Percentiles rank a stretch among this genome's conserved stretches.
phyloP scores from a whole-genome alignment of 2,113 vertebrate genomes.

The Chamaetylas fuelleborni region DNA sequence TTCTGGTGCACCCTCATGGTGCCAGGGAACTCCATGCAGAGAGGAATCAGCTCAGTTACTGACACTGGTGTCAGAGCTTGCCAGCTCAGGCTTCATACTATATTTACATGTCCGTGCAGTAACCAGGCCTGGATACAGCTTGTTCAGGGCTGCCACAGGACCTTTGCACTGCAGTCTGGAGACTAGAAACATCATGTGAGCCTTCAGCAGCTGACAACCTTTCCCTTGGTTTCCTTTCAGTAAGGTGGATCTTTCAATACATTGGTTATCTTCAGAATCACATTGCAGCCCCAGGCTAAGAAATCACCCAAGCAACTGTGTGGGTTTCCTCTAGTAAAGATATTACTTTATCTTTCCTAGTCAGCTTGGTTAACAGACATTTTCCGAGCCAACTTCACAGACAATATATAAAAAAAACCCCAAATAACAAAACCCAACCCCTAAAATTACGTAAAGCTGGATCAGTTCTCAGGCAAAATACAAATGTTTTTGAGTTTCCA shows the following conservation, averaged over 20 bases:
- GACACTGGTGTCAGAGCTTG: neutral
- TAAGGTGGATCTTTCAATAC: neutral
- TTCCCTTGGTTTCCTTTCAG: neutral
- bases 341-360: neutral
- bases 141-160: neutral
- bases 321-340: neutral
- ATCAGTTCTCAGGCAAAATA: neutral
- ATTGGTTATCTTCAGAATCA: neutral
- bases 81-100: neutral
- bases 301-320: neutral
- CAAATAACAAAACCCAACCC: neutral
- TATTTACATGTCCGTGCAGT: neutral
- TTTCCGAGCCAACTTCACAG: neutral
- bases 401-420: accelerated
- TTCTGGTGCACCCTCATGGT: neutral
- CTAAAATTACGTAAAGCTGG: neutral
- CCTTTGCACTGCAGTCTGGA: neutral
- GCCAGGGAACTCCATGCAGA: neutral
- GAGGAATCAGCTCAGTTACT: neutral
- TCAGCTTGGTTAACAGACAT: neutral
- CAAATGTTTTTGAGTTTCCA: neutral
- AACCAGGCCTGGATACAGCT: neutral
- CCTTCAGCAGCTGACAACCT: neutral
- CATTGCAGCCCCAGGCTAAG: neutral
- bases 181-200: neutral